These are phyloP conservation scores for Amphipyra berbera DNA, from an alignment of 2,888 invertebrate genomes.

Conservation along the genomic window DNA sequence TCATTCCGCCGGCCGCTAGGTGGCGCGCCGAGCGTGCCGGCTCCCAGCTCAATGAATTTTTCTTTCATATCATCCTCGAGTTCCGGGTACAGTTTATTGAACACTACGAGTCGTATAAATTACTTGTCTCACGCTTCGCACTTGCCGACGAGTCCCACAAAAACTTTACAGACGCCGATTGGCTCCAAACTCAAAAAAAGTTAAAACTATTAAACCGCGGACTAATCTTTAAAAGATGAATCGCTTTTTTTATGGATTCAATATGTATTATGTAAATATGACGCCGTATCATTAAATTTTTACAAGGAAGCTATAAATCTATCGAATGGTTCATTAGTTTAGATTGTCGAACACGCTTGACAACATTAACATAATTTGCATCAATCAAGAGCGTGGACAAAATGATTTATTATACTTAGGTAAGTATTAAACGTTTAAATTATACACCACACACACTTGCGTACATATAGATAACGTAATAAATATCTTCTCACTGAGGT, in stretches of 20 bases:
- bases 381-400: conserved; percentile 43
- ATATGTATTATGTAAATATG: conserved; percentile 39
- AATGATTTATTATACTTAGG: conserved; percentile 45
- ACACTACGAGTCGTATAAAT: conserved; percentile 45
- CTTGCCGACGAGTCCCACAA: conserved; percentile 31
- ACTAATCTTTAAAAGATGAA: conserved; percentile 40
- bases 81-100: conserved; percentile 64
- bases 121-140: conserved; percentile 51
- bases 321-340: conserved; percentile 48
- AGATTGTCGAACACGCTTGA: conserved; percentile 48
- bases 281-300: conserved; percentile 45
- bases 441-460: conserved; percentile 1
- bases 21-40: conserved; percentile 31
- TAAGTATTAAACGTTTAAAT: conserved; percentile 25
- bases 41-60: conserved; percentile 59
- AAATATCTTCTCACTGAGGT: conserved; percentile 3
- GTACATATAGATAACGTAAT: not conserved
- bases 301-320: conserved; percentile 57
- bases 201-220: conserved; percentile 35
- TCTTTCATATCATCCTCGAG: conserved; percentile 57
- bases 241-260: conserved; percentile 41
- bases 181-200: conserved; percentile 30
- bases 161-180: conserved; percentile 35
- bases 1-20: conserved; percentile 42
- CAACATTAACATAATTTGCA: conserved; percentile 52